Percentiles rank a stretch among this genome's conserved stretches.
Evolutionary conservation across 2,113 vertebrate genomes (phyloP).

Genomic region (Jaculus jaculus): DNA sequence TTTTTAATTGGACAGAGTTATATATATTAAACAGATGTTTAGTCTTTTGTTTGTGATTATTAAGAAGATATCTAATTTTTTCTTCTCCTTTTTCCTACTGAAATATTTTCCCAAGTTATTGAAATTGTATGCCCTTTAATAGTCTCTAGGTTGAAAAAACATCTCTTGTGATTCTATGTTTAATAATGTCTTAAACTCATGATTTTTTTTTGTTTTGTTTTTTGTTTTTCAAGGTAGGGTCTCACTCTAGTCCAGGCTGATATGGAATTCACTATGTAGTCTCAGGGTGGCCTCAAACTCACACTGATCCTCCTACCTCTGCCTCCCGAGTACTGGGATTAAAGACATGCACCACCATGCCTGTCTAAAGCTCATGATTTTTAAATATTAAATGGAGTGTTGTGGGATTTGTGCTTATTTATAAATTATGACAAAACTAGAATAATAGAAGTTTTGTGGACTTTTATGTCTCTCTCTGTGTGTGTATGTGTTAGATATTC

Average conservation of each 20-base stretch:
- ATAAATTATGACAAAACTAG: neutral
- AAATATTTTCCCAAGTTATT: conserved; percentile 22
- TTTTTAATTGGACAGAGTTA: neutral
- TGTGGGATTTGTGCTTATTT: neutral
- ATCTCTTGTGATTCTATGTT: neutral
- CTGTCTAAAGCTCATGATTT: neutral
- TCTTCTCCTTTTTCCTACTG: neutral
- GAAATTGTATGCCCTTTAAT: neutral
- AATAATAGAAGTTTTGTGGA: neutral
- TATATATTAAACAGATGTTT: neutral
- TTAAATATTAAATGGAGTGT: neutral
- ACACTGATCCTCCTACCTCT: too few relatives aligned
- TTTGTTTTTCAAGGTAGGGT: too few relatives aligned
- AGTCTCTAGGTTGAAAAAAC: neutral
- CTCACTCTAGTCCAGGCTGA: too few relatives aligned
- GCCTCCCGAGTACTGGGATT: too few relatives aligned
- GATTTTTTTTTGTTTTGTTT: too few relatives aligned
- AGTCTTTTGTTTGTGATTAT: neutral
- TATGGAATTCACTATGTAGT: too few relatives aligned
- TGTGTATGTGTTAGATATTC: neutral
- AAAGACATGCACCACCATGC: too few relatives aligned
- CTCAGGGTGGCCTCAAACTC: too few relatives aligned
- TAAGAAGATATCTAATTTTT: neutral
- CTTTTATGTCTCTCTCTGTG: too few relatives aligned
- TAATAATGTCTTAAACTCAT: neutral